These are phyloP conservation scores for Epinephelus fuscoguttatus DNA, from an alignment of 2,113 vertebrate genomes.

Conservation along the genomic window DNA sequence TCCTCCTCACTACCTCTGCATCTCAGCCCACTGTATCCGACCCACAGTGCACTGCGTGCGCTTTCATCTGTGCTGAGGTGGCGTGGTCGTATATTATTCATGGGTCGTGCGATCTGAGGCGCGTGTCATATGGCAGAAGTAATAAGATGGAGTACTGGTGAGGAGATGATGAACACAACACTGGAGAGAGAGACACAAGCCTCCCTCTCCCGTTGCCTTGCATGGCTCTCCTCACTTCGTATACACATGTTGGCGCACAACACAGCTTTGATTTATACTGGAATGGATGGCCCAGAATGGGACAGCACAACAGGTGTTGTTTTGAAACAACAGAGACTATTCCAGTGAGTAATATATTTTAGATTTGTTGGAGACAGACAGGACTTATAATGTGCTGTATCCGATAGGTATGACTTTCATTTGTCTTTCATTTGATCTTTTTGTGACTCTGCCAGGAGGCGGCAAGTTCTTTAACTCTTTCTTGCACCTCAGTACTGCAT, in stretches of 20 bases:
- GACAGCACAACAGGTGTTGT: slow-evolving; percentile 68
- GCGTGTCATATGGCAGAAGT: slow-evolving; percentile 84
- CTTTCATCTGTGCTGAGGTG: slow-evolving; percentile 87
- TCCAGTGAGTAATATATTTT: slow-evolving; percentile 48
- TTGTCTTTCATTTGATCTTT: slow-evolving; percentile 40
- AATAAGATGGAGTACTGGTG: slow-evolving; percentile 83
- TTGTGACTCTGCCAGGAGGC: slow-evolving; percentile 17
- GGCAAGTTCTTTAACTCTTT: slow-evolving; percentile 7
- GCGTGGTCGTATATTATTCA: slow-evolving; percentile 88
- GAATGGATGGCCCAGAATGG: slow-evolving; percentile 56
- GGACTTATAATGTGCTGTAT: slow-evolving; percentile 28
- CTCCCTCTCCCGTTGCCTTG: slow-evolving; percentile 59
- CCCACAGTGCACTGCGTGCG: slow-evolving; percentile 76
- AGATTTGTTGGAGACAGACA: slow-evolving; percentile 44
- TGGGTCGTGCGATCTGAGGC: slow-evolving; percentile 81
- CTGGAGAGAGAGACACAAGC: slow-evolving; percentile 57
- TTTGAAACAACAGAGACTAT: slow-evolving; percentile 53
- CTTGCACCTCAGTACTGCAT: neutral
- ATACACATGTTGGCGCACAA: slow-evolving; percentile 50
- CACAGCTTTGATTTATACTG: slow-evolving; percentile 70
- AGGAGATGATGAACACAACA: slow-evolving; percentile 73
- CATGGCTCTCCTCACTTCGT: slow-evolving; percentile 41
- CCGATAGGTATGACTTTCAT: slow-evolving; percentile 23
- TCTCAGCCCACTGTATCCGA: slow-evolving; percentile 72
- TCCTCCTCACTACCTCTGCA: slow-evolving; percentile 47